Base-by-base conservation (phyloP, 1,140 invertebrate species). In the Sinella curviseta region DNA sequence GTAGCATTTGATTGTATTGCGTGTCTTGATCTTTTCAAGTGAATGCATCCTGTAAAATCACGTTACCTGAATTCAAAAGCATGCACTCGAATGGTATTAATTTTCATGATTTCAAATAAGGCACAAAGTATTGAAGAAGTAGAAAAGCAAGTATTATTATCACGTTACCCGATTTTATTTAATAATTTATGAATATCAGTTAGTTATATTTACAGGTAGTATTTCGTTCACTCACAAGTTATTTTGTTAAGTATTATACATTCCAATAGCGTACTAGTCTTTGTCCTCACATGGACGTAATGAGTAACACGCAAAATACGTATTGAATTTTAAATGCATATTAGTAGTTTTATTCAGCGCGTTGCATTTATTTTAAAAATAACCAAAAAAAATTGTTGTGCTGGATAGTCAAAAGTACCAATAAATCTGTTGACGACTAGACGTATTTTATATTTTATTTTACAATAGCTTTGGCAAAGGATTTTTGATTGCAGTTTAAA, bases 201-300 rank as follows among this genome's bases (percentile, higher is more conserved):
- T 30, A 12, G 26, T 8, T 31, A 31, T 70, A n/a, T n/a, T n/a
- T n/a, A n/a, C n/a, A n/a, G n/a, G n/a, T n/a, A n/a, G n/a, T n/a
- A n/a, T n/a, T n/a, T n/a, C n/a, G n/a, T 70, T 70, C 12, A 70
- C 31, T 70, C 14, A 14, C 65, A 70, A 33, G 65, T 70, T n/a
- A n/a, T n/a, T n/a, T n/a, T n/a, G n/a, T n/a, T 70, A 14, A 70
- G 65, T 70, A 70, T 70, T 70, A n/a, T n/a, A 70, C 65, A 70
- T 70, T 70, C 65, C 65, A 70, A 8, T 70, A 70, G 65, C 31
- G 31, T 70, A 31, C 65, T 70, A 70, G 65, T 70, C 65, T 70
- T 33, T 70, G 26, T 70, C 12, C 8, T 70, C 57, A n/a, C n/a
- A n/a, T n/a, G n/a, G n/a, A n/a, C n/a, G n/a, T n/a, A n/a, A n/a